Conservation (phyloP, 2,888 invertebrate species). For the Laspeyria flexula region DNA sequence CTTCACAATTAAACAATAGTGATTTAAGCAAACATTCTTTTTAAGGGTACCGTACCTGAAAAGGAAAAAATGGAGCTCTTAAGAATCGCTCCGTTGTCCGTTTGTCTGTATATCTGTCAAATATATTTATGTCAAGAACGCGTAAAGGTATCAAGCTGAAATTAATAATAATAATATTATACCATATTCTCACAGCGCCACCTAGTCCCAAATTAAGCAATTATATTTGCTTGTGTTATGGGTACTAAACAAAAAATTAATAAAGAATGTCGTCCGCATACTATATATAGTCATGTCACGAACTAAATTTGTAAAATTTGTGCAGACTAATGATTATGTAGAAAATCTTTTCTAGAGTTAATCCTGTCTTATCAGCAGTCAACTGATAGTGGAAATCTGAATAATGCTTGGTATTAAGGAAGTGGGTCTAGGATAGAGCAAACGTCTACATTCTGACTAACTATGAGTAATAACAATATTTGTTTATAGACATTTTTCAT, state of each 20-base stretch:
- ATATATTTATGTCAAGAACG: too few species aligned
- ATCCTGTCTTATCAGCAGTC: conserved; percentile 30
- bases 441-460: conserved; percentile 13
- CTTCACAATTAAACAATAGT: too few species aligned
- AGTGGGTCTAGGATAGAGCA: conserved; percentile 35
- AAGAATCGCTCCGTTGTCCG: too few species aligned
- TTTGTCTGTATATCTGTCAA: too few species aligned
- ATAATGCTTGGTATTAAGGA: conserved; percentile 31
- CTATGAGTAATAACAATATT: conserved; percentile 6
- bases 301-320: neutral
- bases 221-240: too few species aligned
- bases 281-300: neutral
- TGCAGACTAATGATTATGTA: neutral
- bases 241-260: neutral
- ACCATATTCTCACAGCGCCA: too few species aligned
- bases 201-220: too few species aligned
- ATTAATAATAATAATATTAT: too few species aligned
- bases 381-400: conserved; percentile 20
- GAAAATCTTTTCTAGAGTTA: conserved; percentile 16
- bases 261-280: neutral
- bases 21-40: too few species aligned
- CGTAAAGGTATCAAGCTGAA: too few species aligned
- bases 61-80: too few species aligned
- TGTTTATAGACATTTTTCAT: neutral
- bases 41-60: too few species aligned